Evolutionary conservation across 2,797 vertebrate species (phyloP).

Genomic region (Chaetophractus vellerosus): DNA sequence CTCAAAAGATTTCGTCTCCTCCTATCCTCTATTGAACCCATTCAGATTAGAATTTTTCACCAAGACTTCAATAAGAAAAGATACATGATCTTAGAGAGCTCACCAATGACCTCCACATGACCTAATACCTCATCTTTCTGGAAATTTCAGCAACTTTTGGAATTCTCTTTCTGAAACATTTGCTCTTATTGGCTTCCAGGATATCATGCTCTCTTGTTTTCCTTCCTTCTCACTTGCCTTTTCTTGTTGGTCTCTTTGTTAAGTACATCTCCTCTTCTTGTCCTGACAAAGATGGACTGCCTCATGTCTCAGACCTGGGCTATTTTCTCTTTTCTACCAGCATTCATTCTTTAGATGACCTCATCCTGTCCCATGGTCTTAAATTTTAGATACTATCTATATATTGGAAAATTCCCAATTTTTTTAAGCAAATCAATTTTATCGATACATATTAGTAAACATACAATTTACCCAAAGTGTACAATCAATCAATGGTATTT

Average conservation of each 20-base stretch:
- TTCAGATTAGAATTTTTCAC: neutral
- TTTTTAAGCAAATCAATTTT: neutral
- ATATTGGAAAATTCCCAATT: neutral
- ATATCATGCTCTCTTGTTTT: accelerated
- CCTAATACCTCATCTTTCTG: neutral
- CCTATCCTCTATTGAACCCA: neutral
- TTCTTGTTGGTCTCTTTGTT: neutral
- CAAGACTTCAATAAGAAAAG: no score
- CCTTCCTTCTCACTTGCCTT: neutral
- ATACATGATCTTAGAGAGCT: neutral
- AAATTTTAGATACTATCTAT: conserved; percentile 3
- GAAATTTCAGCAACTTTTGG: neutral
- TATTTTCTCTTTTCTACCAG: neutral
- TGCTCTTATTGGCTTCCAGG: neutral
- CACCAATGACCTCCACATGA: neutral
- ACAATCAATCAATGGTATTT: no score
- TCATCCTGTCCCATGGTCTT: neutral
- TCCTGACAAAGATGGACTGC: no score
- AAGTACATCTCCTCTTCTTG: neutral
- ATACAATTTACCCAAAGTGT: no score
- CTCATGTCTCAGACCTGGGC: neutral
- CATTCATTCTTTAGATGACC: neutral
- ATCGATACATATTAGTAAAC: no score
- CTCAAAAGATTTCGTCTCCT: neutral
- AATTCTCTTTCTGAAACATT: neutral